Percentiles rank a stretch among this genome's conserved stretches.
Evolutionary conservation across 2,888 invertebrate genomes (phyloP).

Genomic region (Drosophila mettleri): DNA sequence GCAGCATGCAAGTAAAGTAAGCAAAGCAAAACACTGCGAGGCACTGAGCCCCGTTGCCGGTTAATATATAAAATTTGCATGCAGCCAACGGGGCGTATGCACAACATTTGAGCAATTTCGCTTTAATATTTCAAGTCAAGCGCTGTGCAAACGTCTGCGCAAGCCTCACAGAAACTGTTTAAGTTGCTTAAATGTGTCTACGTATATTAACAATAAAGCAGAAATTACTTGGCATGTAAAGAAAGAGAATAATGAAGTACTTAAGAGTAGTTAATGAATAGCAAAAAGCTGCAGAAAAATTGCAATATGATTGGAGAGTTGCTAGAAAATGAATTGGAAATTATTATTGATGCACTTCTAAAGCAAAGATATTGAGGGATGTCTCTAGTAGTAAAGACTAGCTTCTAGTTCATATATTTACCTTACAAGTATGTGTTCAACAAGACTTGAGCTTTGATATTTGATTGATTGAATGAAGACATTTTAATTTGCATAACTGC

Average conservation of each 20-base stretch:
- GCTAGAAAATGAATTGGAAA: background rate
- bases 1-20: constrained; percentile 67
- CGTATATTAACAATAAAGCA: background rate
- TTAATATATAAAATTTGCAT: constrained; percentile 74
- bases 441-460: background rate
- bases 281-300: background rate
- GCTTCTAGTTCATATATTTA: no score
- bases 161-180: background rate
- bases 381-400: no score
- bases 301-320: background rate
- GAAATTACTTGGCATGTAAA: background rate
- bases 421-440: no score
- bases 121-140: constrained; percentile 65
- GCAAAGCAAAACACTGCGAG: constrained; percentile 40
- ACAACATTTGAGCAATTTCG: constrained; percentile 75
- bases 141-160: constrained; percentile 10
- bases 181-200: background rate
- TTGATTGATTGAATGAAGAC: background rate
- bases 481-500: background rate
- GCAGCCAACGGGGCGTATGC: constrained; percentile 79
- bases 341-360: no score
- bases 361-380: no score
- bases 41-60: constrained; percentile 48
- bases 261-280: background rate
- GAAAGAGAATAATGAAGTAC: background rate